phyloP scores from a whole-genome alignment of 2,797 vertebrate genomes.

The Malurus splendens region DNA sequence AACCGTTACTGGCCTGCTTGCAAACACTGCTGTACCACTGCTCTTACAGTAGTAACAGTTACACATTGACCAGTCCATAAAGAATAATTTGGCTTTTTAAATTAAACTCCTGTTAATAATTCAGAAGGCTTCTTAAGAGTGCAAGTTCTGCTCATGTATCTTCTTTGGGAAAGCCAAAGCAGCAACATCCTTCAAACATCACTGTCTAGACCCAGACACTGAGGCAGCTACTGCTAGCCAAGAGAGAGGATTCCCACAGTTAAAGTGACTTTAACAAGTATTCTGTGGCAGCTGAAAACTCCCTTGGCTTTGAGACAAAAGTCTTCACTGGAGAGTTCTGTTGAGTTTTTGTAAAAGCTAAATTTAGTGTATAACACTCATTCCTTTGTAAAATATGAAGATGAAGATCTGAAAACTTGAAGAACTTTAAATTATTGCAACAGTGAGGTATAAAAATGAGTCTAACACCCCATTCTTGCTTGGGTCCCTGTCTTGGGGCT shows the following conservation, averaged over 20 bases:
- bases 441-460: conserved; percentile 7
- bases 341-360: background rate
- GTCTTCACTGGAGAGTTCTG: background rate
- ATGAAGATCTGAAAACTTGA: background rate
- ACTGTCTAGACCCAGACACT: rapidly evolving
- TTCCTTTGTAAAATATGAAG: background rate
- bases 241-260: background rate
- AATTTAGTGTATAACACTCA: background rate
- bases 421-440: background rate
- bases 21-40: background rate
- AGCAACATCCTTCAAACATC: background rate
- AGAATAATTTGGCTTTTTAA: background rate
- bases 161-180: conserved; percentile 23
- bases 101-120: background rate
- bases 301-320: background rate
- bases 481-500: background rate
- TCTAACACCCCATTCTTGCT: background rate
- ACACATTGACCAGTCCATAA: background rate
- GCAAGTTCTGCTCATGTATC: background rate
- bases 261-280: background rate
- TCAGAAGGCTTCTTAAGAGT: background rate
- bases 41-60: background rate
- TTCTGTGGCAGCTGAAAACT: background rate
- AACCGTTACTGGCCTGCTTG: background rate
- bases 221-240: background rate